phyloP scores from a whole-genome alignment of 2,113 vertebrate species.

The Muscicapa adusta region DNA sequence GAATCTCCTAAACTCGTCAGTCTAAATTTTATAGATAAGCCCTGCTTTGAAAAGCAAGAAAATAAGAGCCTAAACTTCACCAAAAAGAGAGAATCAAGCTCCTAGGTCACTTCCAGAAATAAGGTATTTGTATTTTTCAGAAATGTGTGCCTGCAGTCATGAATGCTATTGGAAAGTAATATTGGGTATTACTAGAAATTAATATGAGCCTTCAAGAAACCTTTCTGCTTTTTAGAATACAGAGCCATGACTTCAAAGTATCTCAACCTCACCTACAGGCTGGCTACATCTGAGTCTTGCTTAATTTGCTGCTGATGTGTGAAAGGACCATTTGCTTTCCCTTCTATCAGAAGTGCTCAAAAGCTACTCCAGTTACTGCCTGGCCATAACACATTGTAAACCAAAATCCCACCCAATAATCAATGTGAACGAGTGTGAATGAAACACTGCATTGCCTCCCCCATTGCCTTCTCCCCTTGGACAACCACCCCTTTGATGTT shows the following conservation, averaged over 20 bases:
- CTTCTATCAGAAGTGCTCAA: neutral
- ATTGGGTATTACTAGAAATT: neutral
- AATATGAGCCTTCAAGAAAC: neutral
- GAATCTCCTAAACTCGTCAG: neutral
- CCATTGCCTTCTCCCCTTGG: neutral
- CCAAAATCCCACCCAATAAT: neutral
- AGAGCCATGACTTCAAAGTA: neutral
- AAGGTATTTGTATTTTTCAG: neutral
- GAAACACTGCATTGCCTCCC: neutral
- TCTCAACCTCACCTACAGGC: neutral
- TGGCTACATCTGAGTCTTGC: neutral
- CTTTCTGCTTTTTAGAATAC: neutral
- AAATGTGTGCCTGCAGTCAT: neutral
- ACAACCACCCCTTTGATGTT: neutral
- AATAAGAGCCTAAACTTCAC: neutral
- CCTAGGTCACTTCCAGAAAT: neutral
- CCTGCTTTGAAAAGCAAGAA: neutral
- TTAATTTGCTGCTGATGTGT: neutral
- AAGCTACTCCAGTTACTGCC: neutral
- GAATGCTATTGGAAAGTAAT: neutral
- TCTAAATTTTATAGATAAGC: neutral
- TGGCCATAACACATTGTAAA: neutral
- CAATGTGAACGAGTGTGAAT: fast-evolving
- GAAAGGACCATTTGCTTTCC: neutral
- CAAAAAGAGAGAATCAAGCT: neutral